A percentile compares a stretch with the other conserved stretches of the same genome.
phyloP scores from a whole-genome alignment of 1,140 invertebrate genomes.

The Grapholita molesta region DNA sequence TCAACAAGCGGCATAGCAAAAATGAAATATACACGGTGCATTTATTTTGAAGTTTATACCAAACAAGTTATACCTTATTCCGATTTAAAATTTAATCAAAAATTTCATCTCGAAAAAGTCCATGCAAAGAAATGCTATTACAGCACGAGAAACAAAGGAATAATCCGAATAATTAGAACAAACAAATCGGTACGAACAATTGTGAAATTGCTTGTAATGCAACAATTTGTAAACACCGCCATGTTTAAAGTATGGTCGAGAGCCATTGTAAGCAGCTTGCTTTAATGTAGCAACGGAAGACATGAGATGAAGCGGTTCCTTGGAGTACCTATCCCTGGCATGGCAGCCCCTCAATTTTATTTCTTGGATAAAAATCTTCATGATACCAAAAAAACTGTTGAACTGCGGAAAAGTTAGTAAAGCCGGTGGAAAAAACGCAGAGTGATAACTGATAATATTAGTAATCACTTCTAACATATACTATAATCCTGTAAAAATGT shows the following conservation, averaged over 20 bases:
- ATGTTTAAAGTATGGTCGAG: slow-evolving; percentile 47
- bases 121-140: slow-evolving; percentile 29
- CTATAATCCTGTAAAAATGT: too few relatives aligned
- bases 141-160: slow-evolving; percentile 32
- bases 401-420: too few relatives aligned
- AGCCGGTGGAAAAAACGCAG: too few relatives aligned
- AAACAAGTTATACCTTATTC: too few relatives aligned
- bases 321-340: not conserved
- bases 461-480: too few relatives aligned
- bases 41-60: too few relatives aligned
- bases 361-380: too few relatives aligned
- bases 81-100: not conserved
- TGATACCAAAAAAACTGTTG: too few relatives aligned
- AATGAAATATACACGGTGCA: too few relatives aligned
- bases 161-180: slow-evolving; percentile 57
- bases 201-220: slow-evolving; percentile 49
- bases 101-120: not conserved
- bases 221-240: slow-evolving; percentile 62
- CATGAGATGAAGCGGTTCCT: not conserved
- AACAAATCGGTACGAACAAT: slow-evolving; percentile 53
- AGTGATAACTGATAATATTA: too few relatives aligned
- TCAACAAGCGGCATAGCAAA: too few relatives aligned
- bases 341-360: too few relatives aligned
- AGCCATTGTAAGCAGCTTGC: slow-evolving; percentile 47
- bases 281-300: not conserved